A percentile compares a stretch with the other conserved stretches of the same genome.
Conservation (phyloP, 2,113 vertebrate genomes). For the Myanophis thanlyinensis region DNA sequence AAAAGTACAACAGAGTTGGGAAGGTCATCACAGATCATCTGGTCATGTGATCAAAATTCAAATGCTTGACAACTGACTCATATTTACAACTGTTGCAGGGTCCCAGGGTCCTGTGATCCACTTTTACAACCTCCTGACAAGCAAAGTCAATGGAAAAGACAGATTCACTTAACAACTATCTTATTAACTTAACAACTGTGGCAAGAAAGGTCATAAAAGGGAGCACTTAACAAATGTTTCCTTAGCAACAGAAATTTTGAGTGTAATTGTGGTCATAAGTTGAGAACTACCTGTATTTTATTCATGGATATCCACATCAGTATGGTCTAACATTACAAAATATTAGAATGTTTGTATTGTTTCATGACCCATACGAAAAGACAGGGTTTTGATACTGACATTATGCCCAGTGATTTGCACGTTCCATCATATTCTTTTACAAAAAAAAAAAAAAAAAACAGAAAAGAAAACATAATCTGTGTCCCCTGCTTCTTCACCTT, state of each 20-base stretch:
- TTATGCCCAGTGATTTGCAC: neutral
- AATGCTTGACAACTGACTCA: neutral
- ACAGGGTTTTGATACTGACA: neutral
- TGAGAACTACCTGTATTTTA: neutral
- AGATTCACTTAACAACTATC: neutral
- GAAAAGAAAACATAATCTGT: neutral
- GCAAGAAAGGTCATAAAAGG: neutral
- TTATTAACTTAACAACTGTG: neutral
- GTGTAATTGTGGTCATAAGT: too few species aligned
- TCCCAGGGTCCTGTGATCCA: neutral
- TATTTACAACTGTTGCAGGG: too few species aligned
- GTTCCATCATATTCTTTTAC: neutral
- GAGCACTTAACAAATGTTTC: neutral
- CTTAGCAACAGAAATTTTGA: neutral
- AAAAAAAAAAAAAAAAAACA: neutral
- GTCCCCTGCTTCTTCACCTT: neutral
- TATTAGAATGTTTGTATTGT: too few species aligned
- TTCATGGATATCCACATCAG: neutral
- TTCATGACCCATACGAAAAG: neutral
- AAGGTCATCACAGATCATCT: too few species aligned
- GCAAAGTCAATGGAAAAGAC: neutral
- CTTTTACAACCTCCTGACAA: neutral
- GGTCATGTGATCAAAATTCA: neutral
- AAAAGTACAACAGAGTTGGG: neutral
- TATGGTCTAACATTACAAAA: neutral